Percentiles rank a stretch among this genome's conserved stretches.
Evolutionary conservation across 2,797 vertebrate species (phyloP).

Genomic region (Naso thynnoides): DNA sequence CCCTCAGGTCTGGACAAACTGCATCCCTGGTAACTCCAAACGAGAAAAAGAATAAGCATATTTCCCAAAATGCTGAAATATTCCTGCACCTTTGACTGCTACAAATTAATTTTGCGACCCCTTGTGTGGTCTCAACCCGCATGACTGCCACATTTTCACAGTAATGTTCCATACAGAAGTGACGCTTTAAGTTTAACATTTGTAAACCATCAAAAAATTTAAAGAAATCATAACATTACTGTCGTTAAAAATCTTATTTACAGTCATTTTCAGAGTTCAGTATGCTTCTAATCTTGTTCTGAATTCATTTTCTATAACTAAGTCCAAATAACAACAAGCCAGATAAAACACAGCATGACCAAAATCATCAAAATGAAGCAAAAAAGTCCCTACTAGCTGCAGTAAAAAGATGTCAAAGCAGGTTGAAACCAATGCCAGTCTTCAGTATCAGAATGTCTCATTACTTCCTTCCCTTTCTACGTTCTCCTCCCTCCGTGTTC

Average conservation of each 20-base stretch:
- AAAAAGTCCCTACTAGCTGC: constrained; percentile 38
- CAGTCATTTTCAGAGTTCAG: constrained; percentile 2
- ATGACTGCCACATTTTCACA: no score
- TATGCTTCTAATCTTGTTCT: constrained; percentile 2
- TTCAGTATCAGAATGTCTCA: constrained; percentile 67
- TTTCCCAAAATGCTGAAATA: background rate
- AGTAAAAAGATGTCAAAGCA: constrained; percentile 69
- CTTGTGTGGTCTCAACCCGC: background rate
- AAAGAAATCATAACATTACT: background rate
- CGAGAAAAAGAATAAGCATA: background rate
- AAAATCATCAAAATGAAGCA: constrained; percentile 42
- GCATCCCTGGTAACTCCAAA: no score
- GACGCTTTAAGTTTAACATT: background rate
- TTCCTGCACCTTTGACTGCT: no score
- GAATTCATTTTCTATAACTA: constrained; percentile 17
- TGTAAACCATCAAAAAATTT: background rate
- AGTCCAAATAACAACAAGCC: constrained; percentile 12
- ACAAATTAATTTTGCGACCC: background rate
- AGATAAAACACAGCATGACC: constrained; percentile 32
- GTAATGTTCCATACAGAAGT: background rate
- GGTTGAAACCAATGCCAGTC: constrained; percentile 66
- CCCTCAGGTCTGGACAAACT: no score
- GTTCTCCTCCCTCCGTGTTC: constrained; percentile 53
- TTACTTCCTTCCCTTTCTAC: constrained; percentile 71
- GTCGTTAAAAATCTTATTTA: constrained; percentile 10